These are phyloP conservation scores for Atherinomorus stipes DNA, from an alignment of 2,113 vertebrate species.

Conservation along the genomic window DNA sequence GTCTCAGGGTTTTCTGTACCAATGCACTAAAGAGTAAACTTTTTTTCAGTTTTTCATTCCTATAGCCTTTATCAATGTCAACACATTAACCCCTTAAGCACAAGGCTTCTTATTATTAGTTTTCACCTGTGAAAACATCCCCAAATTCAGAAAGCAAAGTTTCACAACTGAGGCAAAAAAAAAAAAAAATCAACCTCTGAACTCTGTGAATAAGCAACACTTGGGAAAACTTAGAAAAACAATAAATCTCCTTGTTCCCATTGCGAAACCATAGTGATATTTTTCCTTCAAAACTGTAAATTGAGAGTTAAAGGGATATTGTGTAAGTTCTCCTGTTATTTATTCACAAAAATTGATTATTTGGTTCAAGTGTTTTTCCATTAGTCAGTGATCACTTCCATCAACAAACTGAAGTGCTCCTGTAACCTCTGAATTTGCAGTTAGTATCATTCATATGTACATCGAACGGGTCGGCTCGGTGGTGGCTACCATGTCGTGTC, in stretches of 20 bases:
- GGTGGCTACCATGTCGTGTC: too few species aligned
- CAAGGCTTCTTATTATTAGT: not conserved
- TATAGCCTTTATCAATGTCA: slow-evolving; percentile 2
- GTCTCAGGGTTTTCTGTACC: not conserved
- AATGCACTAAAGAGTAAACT: not conserved
- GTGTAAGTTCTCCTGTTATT: too few species aligned
- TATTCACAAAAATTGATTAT: too few species aligned
- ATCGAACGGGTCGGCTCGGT: too few species aligned
- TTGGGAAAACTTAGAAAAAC: slow-evolving; percentile 1
- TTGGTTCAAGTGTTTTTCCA: too few species aligned
- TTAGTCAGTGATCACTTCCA: too few species aligned
- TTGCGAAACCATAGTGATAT: not conserved
- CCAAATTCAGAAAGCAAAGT: not conserved
- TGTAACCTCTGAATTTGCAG: too few species aligned
- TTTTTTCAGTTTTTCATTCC: slow-evolving; percentile 4
- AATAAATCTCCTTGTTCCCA: not conserved
- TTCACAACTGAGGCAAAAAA: not conserved
- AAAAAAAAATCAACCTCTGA: not conserved
- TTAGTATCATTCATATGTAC: too few species aligned
- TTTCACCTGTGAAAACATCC: slow-evolving; percentile 13
- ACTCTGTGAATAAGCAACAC: not conserved
- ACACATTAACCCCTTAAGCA: not conserved
- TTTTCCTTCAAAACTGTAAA: slow-evolving; percentile 1
- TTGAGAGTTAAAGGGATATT: too few species aligned
- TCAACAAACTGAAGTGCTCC: too few species aligned